Evolutionary conservation across 2,888 invertebrate genomes (phyloP).

Genomic region (Andricus curvator): DNA sequence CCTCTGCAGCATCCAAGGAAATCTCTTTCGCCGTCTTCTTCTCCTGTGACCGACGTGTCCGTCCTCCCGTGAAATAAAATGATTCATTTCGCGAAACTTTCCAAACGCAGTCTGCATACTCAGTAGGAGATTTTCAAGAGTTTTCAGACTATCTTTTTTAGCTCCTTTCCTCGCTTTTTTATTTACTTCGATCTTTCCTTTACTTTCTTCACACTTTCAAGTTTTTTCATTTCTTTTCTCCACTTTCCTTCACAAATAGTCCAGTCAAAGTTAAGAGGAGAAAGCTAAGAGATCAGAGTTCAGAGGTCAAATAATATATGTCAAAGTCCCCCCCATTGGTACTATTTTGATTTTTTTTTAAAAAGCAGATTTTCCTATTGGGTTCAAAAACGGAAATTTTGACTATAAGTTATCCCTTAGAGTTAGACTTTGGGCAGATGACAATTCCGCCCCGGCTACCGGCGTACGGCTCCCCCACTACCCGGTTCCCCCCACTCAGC

Average conservation of each 20-base stretch:
- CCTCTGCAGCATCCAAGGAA: conserved; percentile 52
- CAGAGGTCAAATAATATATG: no score
- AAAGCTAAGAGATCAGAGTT: no score
- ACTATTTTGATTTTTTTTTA: no score
- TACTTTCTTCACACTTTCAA: neutral
- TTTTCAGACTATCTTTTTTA: conserved; percentile 45
- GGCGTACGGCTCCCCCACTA: no score
- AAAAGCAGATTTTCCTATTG: no score
- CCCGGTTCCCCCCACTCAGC: no score
- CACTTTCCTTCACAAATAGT: no score
- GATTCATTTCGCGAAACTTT: conserved; percentile 68
- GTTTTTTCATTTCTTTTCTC: neutral
- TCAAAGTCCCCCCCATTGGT: no score
- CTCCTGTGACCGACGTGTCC: conserved; percentile 71
- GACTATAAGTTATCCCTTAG: no score
- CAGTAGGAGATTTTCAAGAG: conserved; percentile 43
- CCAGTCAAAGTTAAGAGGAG: no score
- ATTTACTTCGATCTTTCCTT: conserved; percentile 42
- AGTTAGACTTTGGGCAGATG: no score
- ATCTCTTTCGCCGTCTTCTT: conserved; percentile 42
- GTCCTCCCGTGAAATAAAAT: conserved; percentile 73
- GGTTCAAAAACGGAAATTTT: neutral
- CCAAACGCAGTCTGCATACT: conserved; percentile 61
- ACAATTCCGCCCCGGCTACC: no score
- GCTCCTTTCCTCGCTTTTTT: conserved; percentile 17